phyloP scores from a whole-genome alignment of 2,113 vertebrate genomes.

The Eubucco bourcierii region DNA sequence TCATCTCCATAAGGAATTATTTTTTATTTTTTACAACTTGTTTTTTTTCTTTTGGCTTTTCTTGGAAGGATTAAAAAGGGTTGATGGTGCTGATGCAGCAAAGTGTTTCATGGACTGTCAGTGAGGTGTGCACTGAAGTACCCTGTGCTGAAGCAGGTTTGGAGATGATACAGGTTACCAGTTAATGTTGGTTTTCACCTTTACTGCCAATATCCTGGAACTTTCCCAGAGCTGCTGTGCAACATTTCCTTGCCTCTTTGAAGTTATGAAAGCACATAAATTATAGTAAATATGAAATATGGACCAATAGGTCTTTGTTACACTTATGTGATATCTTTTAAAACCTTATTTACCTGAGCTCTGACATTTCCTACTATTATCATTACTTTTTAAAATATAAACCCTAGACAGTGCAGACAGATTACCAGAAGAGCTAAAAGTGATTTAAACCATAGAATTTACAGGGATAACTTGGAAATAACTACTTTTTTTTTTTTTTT shows the following conservation, averaged over 20 bases:
- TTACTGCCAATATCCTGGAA: not conserved
- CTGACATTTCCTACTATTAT: not conserved
- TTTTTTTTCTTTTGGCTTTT: not conserved
- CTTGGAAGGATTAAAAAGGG: not conserved
- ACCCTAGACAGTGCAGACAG: not conserved
- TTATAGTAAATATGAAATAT: not conserved
- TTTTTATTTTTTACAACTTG: not conserved
- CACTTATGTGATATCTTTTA: not conserved
- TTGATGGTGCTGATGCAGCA: not conserved
- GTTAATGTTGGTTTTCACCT: not conserved
- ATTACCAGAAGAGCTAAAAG: not conserved
- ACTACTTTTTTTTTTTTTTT: not conserved
- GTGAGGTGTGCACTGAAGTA: not conserved
- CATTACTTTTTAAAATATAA: slow-evolving; percentile 22
- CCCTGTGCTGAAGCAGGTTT: not conserved
- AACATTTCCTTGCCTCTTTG: not conserved
- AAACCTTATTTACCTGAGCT: slow-evolving; percentile 4
- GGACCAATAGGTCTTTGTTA: not conserved
- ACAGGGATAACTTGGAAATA: slow-evolving; percentile 4
- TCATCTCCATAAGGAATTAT: not conserved
- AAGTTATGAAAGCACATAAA: not conserved
- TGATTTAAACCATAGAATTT: slow-evolving; percentile 26
- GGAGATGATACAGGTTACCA: not conserved
- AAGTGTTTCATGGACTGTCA: not conserved
- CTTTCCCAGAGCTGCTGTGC: not conserved